These are phyloP conservation scores for Chamaetylas fuelleborni DNA, from an alignment of 2,113 vertebrate species.

Conservation along the genomic window DNA sequence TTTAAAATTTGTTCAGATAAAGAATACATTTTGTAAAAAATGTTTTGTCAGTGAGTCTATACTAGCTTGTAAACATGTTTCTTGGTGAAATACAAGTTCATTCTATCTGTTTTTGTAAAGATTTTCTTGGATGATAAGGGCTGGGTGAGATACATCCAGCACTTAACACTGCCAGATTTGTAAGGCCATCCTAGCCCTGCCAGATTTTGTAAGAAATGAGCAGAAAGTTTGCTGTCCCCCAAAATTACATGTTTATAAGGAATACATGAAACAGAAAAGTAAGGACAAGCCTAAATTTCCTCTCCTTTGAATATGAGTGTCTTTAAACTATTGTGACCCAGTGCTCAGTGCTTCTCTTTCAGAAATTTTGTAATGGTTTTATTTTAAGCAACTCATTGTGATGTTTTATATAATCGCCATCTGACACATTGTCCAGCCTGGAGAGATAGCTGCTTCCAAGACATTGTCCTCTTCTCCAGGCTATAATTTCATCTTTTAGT, in stretches of 20 bases:
- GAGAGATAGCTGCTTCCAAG: neutral
- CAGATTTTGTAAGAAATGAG: neutral
- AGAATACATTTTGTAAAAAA: neutral
- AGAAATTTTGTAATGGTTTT: neutral
- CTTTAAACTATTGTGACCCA: neutral
- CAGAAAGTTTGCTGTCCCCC: rapidly evolving
- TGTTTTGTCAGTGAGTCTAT: neutral
- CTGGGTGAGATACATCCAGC: neutral
- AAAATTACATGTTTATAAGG: neutral
- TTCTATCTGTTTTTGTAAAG: neutral
- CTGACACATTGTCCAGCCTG: neutral
- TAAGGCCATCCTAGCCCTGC: neutral
- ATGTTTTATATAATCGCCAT: neutral
- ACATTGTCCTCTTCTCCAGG: neutral
- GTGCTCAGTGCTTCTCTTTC: neutral
- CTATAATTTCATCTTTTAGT: neutral
- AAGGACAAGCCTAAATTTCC: neutral
- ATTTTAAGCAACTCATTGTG: neutral
- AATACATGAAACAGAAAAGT: neutral
- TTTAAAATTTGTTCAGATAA: neutral
- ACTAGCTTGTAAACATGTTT: neutral
- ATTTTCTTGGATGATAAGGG: neutral
- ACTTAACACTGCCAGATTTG: neutral
- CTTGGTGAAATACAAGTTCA: neutral
- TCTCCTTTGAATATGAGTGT: neutral